Conservation (phyloP, 1,140 invertebrate species). For the Plutomurus gul region DNA sequence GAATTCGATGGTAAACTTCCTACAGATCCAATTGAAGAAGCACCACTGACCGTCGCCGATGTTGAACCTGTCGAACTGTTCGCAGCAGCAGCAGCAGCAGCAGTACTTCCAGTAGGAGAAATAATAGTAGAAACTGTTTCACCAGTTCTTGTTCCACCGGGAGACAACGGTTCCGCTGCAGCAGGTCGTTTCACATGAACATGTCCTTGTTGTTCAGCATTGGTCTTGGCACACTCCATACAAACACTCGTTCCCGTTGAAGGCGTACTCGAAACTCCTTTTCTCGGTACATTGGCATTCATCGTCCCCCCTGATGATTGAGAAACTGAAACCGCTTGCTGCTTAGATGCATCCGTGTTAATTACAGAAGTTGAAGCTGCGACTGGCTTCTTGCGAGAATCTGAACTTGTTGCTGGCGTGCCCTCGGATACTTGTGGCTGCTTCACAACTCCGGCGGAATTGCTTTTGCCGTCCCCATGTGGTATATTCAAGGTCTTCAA, state of each 20-base stretch:
- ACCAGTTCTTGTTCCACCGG: conserved; percentile 51
- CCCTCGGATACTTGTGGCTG: neutral
- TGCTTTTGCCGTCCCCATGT: conserved; percentile 3
- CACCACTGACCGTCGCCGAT: conserved; percentile 1
- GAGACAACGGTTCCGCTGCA: conserved; percentile 56
- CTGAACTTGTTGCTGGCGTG: neutral
- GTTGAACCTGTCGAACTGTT: conserved; percentile 33
- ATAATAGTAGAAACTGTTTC: neutral
- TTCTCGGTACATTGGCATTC: neutral
- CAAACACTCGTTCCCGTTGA: conserved; percentile 15
- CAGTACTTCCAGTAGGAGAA: neutral
- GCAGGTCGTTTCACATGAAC: conserved; percentile 54
- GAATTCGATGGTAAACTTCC: conserved; percentile 19
- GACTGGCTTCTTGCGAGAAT: conserved; percentile 6
- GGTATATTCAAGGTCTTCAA: conserved; percentile 2
- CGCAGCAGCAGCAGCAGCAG: neutral
- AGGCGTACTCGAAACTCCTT: neutral
- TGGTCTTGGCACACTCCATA: conserved; percentile 50
- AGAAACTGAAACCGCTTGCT: neutral
- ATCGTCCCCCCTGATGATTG: neutral
- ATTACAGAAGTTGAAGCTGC: neutral
- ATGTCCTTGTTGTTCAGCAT: conserved; percentile 26
- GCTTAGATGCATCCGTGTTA: neutral
- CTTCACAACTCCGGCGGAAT: neutral
- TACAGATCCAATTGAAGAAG: neutral